These are phyloP conservation scores for Hassar affinis DNA, from an alignment of 2,113 vertebrate species.

Conservation along the genomic window DNA sequence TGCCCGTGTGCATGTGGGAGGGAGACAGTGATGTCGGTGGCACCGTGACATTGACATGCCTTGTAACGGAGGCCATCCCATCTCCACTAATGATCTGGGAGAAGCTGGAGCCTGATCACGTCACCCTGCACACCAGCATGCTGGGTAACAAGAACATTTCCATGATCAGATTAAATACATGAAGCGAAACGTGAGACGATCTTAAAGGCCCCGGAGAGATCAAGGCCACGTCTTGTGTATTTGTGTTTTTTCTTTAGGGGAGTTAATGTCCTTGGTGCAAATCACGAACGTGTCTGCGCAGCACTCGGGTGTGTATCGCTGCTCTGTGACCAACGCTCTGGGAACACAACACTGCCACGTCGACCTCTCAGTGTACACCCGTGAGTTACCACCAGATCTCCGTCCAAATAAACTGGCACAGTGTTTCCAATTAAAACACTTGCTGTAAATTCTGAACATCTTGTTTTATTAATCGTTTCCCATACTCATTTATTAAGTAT, in stretches of 20 bases:
- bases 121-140: constrained; percentile 68
- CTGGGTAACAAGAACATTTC: constrained; percentile 61
- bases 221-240: not conserved
- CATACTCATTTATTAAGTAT: no score
- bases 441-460: no score
- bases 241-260: constrained; percentile 51
- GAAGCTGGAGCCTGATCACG: constrained; percentile 67
- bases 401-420: not conserved
- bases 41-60: constrained; percentile 71
- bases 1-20: constrained; percentile 72
- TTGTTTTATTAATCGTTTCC: no score
- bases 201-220: not conserved
- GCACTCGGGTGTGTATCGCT: constrained; percentile 75
- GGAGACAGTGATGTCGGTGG: constrained; percentile 67
- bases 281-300: constrained; percentile 71
- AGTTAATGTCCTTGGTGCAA: constrained; percentile 61
- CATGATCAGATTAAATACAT: not conserved
- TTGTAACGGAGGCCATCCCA: constrained; percentile 69
- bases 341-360: constrained; percentile 74
- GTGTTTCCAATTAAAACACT: no score
- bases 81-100: constrained; percentile 73
- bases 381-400: constrained; percentile 57
- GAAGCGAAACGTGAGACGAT: not conserved
- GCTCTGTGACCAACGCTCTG: constrained; percentile 71
- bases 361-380: constrained; percentile 68